Base-by-base conservation (phyloP, 2,113 vertebrate species). In the Chaetodon trifascialis region DNA sequence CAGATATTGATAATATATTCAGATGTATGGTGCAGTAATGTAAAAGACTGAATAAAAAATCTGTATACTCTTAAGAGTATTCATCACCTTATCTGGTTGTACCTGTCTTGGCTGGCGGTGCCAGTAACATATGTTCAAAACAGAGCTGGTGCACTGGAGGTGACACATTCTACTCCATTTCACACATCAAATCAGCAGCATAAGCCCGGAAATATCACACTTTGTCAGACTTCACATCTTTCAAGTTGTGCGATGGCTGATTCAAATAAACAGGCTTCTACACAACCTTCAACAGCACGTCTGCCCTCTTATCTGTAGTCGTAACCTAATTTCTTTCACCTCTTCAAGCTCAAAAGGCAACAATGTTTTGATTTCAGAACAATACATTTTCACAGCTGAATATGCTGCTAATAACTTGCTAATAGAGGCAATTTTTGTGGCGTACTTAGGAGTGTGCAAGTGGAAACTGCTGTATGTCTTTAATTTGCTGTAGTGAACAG, bases 171-270 rank as follows among this genome's bases (percentile, higher is more conserved):
- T 34, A 38, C 79, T 71, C 11, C 21, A 15, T 64, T 76, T 83
- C 82, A 80, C 88, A 85, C 82, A n/a, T 78, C 54, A 74, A 58
- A 69, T 76, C 84, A 82, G 23, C 71, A 79, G 66, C 80, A 75
- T 30, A 68, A 76, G 47, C 21, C 46, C 19, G 4, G 63, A 44
- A 52, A 56, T 17, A 58, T 84, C 56, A 23, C 83, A 73, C 76
- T 69, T 60, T 66, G 76, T 83, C 83, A 77, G 36, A 63, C 42
- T 55, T 78, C 65, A 73, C 74, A 12, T 68, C 40, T 71, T 36
- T 62, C 65, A 63, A 19, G 47, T 67, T 81, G 47, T 52, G 49
- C 1, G 2, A 23, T 14, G 7, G 30, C 11, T 51, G 58, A 69
- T 78, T 78, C 40, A 64, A 46, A 56, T 11, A 49, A 86, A 65